These are phyloP conservation scores for Synergus itoensis DNA, from an alignment of 2,888 invertebrate species.

Conservation along the genomic window DNA sequence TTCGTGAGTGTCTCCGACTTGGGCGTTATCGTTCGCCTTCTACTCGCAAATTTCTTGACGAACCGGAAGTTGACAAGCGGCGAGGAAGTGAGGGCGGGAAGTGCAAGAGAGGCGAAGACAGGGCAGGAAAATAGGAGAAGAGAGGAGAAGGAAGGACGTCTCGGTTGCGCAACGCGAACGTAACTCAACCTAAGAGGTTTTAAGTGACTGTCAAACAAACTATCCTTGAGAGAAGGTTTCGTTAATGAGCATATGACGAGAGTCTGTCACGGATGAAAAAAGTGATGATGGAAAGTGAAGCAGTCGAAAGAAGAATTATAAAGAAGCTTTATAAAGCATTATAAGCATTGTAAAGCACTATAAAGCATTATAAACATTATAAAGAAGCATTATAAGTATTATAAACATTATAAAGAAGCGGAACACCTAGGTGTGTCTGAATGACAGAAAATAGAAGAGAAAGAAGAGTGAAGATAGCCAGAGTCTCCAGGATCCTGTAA, in stretches of 20 bases:
- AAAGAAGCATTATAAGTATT: too few species aligned
- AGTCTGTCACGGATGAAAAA: conserved; percentile 42
- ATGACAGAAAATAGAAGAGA: neutral
- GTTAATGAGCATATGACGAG: neutral
- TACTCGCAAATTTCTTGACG: conserved; percentile 46
- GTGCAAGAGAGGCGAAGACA: conserved; percentile 43
- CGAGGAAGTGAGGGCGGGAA: conserved; percentile 58
- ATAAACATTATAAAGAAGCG: too few species aligned
- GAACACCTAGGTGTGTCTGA: too few species aligned
- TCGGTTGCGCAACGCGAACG: conserved; percentile 50
- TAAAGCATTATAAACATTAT: too few species aligned
- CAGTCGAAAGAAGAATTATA: neutral
- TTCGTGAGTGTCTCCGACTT: conserved; percentile 53
- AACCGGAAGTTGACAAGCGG: conserved; percentile 31
- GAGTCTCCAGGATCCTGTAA: conserved; percentile 28
- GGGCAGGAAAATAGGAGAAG: conserved; percentile 39
- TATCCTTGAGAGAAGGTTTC: conserved; percentile 12
- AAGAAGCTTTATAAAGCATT: neutral
- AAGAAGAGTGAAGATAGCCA: neutral
- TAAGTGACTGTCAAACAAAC: neutral
- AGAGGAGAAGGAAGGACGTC: conserved; percentile 51
- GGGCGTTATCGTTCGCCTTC: conserved; percentile 46
- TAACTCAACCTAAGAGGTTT: conserved; percentile 43
- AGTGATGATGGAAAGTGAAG: neutral
- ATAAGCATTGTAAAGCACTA: too few species aligned